phyloP scores from a whole-genome alignment of 1,140 invertebrate species.

The Apis mellifera region Amel_HAv3.1 CM009942.2:6148501-6149000 shows the following conservation, averaged over 20 bases:
- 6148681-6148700: conserved; percentile 16
- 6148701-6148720: conserved; percentile 24
- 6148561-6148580: not conserved
- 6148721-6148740: conserved; percentile 45
- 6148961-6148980: not conserved
- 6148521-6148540: not conserved
- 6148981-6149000: not conserved
- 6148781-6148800: conserved; percentile 57
- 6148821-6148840: conserved; percentile 45
- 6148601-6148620: conserved; percentile 5
- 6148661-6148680: conserved; percentile 31
- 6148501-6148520: too few species aligned
- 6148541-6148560: not conserved
- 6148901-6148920: not conserved
- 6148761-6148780: conserved; percentile 49
- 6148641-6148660: conserved; percentile 13
- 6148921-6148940: not conserved
- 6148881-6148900: conserved; percentile 53
- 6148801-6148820: conserved; percentile 55
- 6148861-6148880: conserved; percentile 24
- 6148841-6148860: conserved; percentile 26
- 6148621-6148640: conserved; percentile 34
- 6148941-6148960: conserved; percentile 18
- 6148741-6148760: conserved; percentile 37
- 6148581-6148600: not conserved